Percentiles rank a stretch among this genome's conserved stretches.
Conservation (phyloP, 1,140 invertebrate genomes). For the Epicauta chinensis region DNA sequence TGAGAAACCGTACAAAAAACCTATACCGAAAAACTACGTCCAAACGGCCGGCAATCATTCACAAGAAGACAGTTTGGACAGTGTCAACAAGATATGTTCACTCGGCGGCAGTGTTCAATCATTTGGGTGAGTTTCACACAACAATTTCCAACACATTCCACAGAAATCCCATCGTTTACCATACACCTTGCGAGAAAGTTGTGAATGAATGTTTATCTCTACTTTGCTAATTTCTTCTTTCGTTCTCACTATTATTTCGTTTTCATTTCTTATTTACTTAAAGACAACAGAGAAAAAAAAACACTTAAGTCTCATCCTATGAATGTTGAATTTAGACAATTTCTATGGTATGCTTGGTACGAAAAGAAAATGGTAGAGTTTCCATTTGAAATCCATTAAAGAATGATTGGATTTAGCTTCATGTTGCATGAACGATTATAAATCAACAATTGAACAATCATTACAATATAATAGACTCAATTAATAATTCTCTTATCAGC, state of each 20-base stretch:
- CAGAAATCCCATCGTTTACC: neutral
- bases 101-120: constrained; percentile 67
- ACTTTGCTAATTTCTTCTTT: neutral
- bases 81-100: constrained; percentile 67
- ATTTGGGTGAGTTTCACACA: constrained; percentile 61
- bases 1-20: constrained; percentile 81
- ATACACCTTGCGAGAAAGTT: constrained; percentile 7
- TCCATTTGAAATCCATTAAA: too few species aligned
- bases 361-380: too few species aligned
- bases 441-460: too few species aligned
- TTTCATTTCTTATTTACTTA: neutral
- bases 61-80: constrained; percentile 66
- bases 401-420: too few species aligned
- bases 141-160: too few species aligned
- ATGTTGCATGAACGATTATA: too few species aligned
- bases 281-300: too few species aligned
- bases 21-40: constrained; percentile 64
- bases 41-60: constrained; percentile 62
- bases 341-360: too few species aligned
- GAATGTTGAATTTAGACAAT: too few species aligned
- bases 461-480: too few species aligned
- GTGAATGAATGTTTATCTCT: constrained; percentile 8
- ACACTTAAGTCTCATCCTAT: too few species aligned
- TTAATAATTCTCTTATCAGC: constrained; percentile 45
- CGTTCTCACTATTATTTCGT: constrained; percentile 5